Evolutionary conservation across 2,113 vertebrate genomes (phyloP).

Genomic region (Peucedramus taeniatus): DNA sequence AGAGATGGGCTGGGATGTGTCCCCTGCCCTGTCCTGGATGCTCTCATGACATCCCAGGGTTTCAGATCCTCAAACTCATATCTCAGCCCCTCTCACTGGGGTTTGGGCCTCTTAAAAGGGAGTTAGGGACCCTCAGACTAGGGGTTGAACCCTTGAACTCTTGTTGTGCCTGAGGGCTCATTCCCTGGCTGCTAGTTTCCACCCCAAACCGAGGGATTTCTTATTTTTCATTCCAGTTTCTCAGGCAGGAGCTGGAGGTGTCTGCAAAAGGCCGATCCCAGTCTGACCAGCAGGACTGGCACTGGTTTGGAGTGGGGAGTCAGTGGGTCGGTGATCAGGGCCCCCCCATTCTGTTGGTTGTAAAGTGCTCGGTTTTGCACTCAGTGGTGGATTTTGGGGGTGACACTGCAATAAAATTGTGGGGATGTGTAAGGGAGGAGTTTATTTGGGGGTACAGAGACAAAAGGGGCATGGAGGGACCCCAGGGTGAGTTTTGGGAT

Average conservation of each 20-base stretch:
- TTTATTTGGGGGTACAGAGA: neutral
- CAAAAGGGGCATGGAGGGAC: neutral
- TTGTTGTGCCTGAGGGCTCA: neutral
- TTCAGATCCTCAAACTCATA: neutral
- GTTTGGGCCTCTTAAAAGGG: neutral
- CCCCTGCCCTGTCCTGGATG: neutral
- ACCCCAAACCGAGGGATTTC: neutral
- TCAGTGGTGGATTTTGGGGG: neutral
- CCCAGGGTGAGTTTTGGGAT: neutral
- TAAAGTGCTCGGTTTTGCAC: neutral
- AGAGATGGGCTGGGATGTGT: neutral
- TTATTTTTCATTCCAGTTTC: neutral
- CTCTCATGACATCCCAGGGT: neutral
- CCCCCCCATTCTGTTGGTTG: neutral
- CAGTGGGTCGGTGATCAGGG: rapidly evolving
- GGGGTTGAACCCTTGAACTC: neutral
- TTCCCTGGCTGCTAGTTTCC: no score
- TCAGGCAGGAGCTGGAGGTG: neutral
- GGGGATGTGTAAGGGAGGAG: neutral
- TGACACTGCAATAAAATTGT: no score
- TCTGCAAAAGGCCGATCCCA: no score
- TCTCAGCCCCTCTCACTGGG: neutral
- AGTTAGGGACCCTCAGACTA: neutral
- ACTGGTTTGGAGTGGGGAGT: neutral
- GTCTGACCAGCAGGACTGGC: neutral